Conservation (phyloP, 1,140 invertebrate species). For the Drosophila ercepeae region DNA sequence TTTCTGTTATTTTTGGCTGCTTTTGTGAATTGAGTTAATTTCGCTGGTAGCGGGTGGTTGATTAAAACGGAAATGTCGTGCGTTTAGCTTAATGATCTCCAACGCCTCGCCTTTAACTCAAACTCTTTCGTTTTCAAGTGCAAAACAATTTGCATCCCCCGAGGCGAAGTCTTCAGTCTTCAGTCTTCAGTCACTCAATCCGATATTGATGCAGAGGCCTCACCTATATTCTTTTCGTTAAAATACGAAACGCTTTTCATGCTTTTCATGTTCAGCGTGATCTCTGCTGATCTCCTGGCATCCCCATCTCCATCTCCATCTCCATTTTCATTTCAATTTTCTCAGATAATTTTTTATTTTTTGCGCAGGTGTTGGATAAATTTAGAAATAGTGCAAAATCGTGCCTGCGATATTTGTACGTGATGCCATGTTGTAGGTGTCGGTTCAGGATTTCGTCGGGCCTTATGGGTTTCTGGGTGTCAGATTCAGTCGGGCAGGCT, state of each 20-base stretch:
- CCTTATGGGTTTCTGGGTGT: slow-evolving; percentile 37
- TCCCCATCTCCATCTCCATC: slow-evolving; percentile 49
- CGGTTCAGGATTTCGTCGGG: slow-evolving; percentile 44
- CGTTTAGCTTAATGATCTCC: slow-evolving; percentile 63
- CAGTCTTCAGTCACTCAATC: slow-evolving; percentile 26
- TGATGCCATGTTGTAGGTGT: slow-evolving; percentile 81
- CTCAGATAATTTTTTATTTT: slow-evolving; percentile 16
- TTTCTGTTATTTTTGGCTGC: slow-evolving; percentile 32
- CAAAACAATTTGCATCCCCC: slow-evolving; percentile 50
- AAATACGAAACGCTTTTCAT: slow-evolving; percentile 46
- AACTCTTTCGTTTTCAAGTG: slow-evolving; percentile 45
- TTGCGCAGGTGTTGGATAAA: slow-evolving; percentile 81
- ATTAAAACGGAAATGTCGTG: slow-evolving; percentile 78
- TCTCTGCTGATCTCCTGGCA: slow-evolving; percentile 53
- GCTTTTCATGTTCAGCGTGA: slow-evolving; percentile 72
- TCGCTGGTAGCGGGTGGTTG: slow-evolving; percentile 70
- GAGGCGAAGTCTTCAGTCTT: slow-evolving; percentile 14
- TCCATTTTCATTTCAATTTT: slow-evolving; percentile 54
- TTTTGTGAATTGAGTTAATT: slow-evolving; percentile 51
- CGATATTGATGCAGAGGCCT: slow-evolving; percentile 6
- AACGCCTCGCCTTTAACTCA: slow-evolving; percentile 37
- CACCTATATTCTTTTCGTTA: slow-evolving; percentile 23
- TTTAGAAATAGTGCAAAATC: slow-evolving; percentile 83
- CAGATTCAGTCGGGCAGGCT: slow-evolving; percentile 34
- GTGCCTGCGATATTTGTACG: slow-evolving; percentile 82